Evolutionary conservation across 2,888 invertebrate genomes (phyloP), one percentile per base, ranked within the genome.

Genomic region (Aporophyla nigra): DNA sequence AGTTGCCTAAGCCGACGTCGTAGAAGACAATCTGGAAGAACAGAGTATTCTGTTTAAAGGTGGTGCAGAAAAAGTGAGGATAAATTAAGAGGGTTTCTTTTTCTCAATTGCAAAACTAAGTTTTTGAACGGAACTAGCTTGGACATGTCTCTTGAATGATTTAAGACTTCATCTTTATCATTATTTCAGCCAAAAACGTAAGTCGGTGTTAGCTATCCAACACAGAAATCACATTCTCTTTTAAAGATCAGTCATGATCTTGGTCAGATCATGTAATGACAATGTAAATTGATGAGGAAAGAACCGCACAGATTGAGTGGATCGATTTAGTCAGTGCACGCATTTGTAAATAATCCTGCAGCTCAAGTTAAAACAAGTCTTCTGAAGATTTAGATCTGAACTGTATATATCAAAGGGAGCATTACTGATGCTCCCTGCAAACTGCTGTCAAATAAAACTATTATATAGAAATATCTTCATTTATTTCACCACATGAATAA

Each of bases 1-100:
- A 96, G 87, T 96, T 97, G 0, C 96, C 97, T 0, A 92, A 82
- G 0, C 96, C 97, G 0, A 95, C 93, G 49, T 96, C 94, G 88
- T 91, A 92, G 83, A 97, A 96, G 1, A 95, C 91, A 69, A 96
- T 92, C 96, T 96, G 87, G 12, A 68, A 78, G 56, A 54, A 0
- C n/a, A 43, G 21, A 46, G 16, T 33, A 59, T 33, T 21, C 3
- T 56, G 46, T 2, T 72, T 58, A 2, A 51, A 5, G 3, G 66
- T 19, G 5, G 12, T 40, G 19, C 10, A 0, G 5, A n/a, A 12
- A 51, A 12, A 21, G 10, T 21, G 6, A 12, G 2, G 27, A 19
- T n/a, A 49, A 27, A 27, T 6, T 5, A 65, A 49, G 27, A 2
- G 4, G 19, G 5, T 12, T 54, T 54, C 54, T 54, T 54, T 54